A percentile compares a stretch with the other conserved stretches of the same genome.
phyloP scores from a whole-genome alignment of 2,113 vertebrate genomes.

The Lycocorax pyrrhopterus region DNA sequence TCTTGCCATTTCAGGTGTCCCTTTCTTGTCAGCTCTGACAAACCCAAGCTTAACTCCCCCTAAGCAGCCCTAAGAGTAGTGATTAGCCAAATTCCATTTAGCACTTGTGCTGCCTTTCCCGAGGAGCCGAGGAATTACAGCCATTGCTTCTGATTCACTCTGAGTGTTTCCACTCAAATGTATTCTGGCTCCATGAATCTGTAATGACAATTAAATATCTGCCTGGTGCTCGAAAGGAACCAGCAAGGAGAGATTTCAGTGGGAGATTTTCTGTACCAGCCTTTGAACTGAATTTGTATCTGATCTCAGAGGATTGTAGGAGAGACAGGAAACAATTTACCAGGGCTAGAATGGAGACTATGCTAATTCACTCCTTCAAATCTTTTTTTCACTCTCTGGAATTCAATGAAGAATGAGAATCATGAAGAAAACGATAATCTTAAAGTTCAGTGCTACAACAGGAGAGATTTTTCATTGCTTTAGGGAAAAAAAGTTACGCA shows the following conservation, averaged over 20 bases:
- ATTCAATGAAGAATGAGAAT: slow-evolving; percentile 49
- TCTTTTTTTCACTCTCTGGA: slow-evolving; percentile 5
- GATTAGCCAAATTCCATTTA: neutral
- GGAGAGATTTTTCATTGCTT: slow-evolving; percentile 53
- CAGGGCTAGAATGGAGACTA: slow-evolving; percentile 10
- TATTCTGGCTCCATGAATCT: neutral
- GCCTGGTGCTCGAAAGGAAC: neutral
- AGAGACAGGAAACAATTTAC: slow-evolving; percentile 32
- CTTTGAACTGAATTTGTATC: slow-evolving; percentile 38
- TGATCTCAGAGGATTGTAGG: slow-evolving; percentile 22
- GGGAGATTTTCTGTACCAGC: slow-evolving; percentile 11
- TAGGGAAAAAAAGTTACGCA: neutral
- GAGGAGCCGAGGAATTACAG: neutral
- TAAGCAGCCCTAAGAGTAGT: neutral
- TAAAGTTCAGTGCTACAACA: slow-evolving; percentile 48
- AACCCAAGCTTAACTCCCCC: neutral
- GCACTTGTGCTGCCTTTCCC: neutral
- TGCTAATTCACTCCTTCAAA: slow-evolving; percentile 51
- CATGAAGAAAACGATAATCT: slow-evolving; percentile 39
- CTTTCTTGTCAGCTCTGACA: neutral
- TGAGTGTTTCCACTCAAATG: neutral
- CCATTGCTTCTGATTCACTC: neutral
- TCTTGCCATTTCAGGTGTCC: neutral
- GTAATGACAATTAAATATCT: slow-evolving; percentile 17
- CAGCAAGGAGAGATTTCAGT: neutral